Conservation (phyloP, 2,888 invertebrate species). For the Ganaspis brasiliensis region DNA sequence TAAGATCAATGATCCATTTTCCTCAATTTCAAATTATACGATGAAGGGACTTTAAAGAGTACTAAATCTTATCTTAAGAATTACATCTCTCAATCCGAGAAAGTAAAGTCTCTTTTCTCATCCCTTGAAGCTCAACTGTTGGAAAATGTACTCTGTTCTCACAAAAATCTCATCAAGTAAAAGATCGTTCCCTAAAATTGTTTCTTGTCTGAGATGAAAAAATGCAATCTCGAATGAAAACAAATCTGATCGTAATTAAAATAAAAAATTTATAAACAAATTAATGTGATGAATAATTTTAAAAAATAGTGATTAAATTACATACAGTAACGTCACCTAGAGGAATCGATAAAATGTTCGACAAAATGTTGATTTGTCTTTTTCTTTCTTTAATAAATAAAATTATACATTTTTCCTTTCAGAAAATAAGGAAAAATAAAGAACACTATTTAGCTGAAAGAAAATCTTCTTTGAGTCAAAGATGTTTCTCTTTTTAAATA, state of each 20-base stretch:
- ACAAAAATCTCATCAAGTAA: conserved; percentile 31
- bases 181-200: conserved; percentile 9
- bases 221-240: background rate
- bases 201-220: background rate
- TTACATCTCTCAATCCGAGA: conserved; percentile 20
- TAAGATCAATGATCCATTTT: background rate
- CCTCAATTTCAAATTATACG: conserved; percentile 16
- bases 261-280: no score
- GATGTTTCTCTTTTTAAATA: no score
- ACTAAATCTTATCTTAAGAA: conserved; percentile 16
- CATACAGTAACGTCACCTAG: no score
- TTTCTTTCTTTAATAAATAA: no score
- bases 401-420: no score
- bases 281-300: no score
- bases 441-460: no score
- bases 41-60: background rate
- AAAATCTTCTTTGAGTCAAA: no score
- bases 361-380: no score
- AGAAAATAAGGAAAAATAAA: no score
- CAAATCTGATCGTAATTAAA: background rate
- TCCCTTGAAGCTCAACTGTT: conserved; percentile 17
- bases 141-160: conserved; percentile 15
- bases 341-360: no score
- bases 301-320: no score
- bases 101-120: conserved; percentile 1